A percentile compares a stretch with the other conserved stretches of the same genome.
Evolutionary conservation across 2,888 invertebrate genomes (phyloP).

Genomic region (Drosophila nr. fundita): DNA sequence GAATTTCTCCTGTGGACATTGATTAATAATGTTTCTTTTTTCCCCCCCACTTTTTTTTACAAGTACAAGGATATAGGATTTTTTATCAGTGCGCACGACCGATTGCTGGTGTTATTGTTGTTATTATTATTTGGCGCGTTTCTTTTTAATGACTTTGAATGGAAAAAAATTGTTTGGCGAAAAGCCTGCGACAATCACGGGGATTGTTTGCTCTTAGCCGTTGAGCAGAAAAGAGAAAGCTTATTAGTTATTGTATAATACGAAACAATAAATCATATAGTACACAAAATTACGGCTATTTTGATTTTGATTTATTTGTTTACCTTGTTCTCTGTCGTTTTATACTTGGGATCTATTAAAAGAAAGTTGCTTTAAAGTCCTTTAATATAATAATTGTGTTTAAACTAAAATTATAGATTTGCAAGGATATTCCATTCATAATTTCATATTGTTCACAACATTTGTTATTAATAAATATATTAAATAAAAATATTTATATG

Average conservation of each 20-base stretch:
- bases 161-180: constrained; percentile 33
- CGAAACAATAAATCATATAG: not conserved
- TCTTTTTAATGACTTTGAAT: constrained; percentile 62
- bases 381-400: not conserved
- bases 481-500: not conserved
- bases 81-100: constrained; percentile 68
- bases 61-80: constrained; percentile 50
- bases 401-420: not conserved
- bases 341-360: not conserved
- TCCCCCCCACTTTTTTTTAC: constrained; percentile 33
- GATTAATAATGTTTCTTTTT: constrained; percentile 77
- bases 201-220: constrained; percentile 18
- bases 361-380: not conserved
- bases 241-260: constrained; percentile 11
- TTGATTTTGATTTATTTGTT: not conserved
- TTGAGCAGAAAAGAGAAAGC: not conserved
- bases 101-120: constrained; percentile 35
- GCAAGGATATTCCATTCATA: not conserved
- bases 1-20: constrained; percentile 72
- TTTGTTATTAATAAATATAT: too few relatives aligned
- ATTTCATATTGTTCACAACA: not conserved
- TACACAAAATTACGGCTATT: not conserved
- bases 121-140: constrained; percentile 52
- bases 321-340: not conserved
- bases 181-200: constrained; percentile 36